Percentiles rank a stretch among this genome's conserved stretches.
These are phyloP conservation scores for Drosophila littoralis DNA, from an alignment of 1,140 invertebrate genomes.

Conservation along the genomic window DNA sequence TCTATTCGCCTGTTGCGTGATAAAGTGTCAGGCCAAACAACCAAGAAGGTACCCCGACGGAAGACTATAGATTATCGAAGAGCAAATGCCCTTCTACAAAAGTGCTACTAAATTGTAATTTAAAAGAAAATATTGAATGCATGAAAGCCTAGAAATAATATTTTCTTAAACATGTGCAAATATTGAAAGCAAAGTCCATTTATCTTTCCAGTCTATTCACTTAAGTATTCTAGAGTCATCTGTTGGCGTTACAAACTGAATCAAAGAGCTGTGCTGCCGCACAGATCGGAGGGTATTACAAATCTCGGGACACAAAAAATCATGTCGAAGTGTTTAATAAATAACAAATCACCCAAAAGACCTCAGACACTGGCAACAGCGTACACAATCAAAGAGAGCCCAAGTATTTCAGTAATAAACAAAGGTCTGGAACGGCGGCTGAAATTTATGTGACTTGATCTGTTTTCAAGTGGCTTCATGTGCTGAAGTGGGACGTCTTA, in stretches of 20 bases:
- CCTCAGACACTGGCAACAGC: conserved; percentile 25
- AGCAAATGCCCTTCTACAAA: conserved; percentile 1
- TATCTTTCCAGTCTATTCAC: no score
- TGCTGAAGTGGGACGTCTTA: conserved; percentile 45
- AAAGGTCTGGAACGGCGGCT: conserved; percentile 25
- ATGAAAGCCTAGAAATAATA: no score
- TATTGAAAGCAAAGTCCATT: no score
- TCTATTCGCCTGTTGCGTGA: conserved; percentile 8
- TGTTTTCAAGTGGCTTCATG: conserved; percentile 54
- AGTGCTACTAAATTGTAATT: no score
- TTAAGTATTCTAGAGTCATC: no score
- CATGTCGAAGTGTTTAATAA: conserved; percentile 62
- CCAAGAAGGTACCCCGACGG: background rate
- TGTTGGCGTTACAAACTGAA: background rate
- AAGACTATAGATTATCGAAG: background rate
- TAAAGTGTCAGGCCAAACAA: conserved; percentile 48
- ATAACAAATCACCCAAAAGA: conserved; percentile 60
- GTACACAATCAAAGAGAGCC: conserved; percentile 1
- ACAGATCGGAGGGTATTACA: background rate
- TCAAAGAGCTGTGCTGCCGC: background rate
- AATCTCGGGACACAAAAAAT: conserved; percentile 36
- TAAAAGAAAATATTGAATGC: no score
- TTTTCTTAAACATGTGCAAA: no score
- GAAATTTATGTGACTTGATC: conserved; percentile 61
- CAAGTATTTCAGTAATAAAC: conserved; percentile 39